phyloP scores from a whole-genome alignment of 2,797 vertebrate genomes.

The Manis crassicaudata region DNA sequence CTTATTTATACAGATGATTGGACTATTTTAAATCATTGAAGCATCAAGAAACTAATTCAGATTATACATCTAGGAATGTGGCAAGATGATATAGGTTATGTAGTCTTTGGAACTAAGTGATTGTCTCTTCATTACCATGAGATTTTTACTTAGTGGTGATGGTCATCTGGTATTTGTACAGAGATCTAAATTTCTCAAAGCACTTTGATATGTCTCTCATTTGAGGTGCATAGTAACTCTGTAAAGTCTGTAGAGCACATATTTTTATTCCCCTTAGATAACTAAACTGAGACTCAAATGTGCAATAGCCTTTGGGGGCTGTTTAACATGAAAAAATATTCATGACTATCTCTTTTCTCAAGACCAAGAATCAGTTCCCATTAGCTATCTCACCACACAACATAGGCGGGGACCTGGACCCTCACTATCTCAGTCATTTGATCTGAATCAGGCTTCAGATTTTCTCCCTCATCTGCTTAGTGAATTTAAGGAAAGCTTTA shows the following conservation, averaged over 20 bases:
- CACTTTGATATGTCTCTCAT: neutral
- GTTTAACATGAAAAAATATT: neutral
- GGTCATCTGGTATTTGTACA: neutral
- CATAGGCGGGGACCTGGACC: neutral
- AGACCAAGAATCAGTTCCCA: neutral
- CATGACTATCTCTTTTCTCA: neutral
- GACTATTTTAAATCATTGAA: conserved; percentile 48
- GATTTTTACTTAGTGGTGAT: neutral
- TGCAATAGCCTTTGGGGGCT: neutral
- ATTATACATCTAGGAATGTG: neutral
- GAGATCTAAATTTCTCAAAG: neutral
- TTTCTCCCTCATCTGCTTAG: neutral
- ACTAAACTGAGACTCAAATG: neutral
- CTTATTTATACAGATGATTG: conserved; percentile 27
- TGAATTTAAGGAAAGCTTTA: neutral
- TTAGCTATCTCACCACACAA: neutral
- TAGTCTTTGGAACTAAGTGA: neutral
- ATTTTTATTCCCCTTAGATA: neutral
- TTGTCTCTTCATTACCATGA: neutral
- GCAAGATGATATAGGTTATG: neutral
- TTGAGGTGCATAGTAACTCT: neutral
- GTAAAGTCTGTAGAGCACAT: neutral
- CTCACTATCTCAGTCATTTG: neutral
- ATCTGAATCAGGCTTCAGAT: neutral
- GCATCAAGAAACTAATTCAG: conserved; percentile 42